Evolutionary conservation across 2,113 vertebrate species (phyloP).

Genomic region (Fulmarus glacialis): DNA sequence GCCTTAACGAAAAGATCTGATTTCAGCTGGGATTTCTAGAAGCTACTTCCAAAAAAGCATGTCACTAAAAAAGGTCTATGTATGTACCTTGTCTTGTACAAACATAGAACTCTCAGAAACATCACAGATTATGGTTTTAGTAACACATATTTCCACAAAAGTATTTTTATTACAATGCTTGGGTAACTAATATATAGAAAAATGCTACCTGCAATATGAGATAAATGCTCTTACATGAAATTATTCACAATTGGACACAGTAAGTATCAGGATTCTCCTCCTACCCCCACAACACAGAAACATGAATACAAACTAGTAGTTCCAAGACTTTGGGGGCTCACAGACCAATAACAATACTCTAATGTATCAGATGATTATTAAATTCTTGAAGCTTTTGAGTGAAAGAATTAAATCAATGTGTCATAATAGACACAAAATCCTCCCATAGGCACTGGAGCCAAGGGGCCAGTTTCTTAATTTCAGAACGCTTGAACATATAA

Average conservation of each 20-base stretch:
- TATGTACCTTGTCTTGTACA: not conserved
- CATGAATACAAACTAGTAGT: not conserved
- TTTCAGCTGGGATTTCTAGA: not conserved
- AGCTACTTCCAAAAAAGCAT: not conserved
- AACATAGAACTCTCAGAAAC: not conserved
- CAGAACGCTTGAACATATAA: not conserved
- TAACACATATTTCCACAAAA: not conserved
- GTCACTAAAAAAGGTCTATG: not conserved
- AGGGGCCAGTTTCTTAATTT: not conserved
- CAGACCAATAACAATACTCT: not conserved
- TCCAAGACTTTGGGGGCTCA: not conserved
- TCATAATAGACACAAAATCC: not conserved
- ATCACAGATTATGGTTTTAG: not conserved
- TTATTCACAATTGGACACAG: not conserved
- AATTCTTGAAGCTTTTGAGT: not conserved
- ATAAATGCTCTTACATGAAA: not conserved
- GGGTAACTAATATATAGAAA: not conserved
- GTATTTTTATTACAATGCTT: not conserved
- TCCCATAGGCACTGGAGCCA: not conserved
- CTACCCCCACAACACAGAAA: not conserved
- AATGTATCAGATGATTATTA: not conserved
- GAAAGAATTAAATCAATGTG: not conserved
- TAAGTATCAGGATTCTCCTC: not conserved
- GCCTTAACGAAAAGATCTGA: not conserved
- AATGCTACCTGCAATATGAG: not conserved